These are phyloP conservation scores for Sebastes vulpes DNA, from an alignment of 2,797 vertebrate species.

Conservation along the genomic window DNA sequence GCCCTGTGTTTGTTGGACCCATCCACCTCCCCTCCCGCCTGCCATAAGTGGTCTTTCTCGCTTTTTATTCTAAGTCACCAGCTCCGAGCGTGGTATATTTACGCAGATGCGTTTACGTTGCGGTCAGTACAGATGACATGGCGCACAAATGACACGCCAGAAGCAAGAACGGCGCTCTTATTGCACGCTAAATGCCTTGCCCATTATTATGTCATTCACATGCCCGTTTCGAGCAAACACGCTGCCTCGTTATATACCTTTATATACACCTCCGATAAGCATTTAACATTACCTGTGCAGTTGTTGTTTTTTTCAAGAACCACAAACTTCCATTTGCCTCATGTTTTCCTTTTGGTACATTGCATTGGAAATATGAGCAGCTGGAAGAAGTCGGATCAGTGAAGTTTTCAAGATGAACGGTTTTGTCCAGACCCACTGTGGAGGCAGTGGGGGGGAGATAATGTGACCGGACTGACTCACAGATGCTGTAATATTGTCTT, in stretches of 20 bases:
- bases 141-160: no score
- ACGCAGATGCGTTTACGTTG: no score
- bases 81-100: no score
- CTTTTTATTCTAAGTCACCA: no score
- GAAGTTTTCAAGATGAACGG: not conserved
- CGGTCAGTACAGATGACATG: no score
- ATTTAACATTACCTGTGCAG: not conserved
- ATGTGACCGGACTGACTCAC: not conserved
- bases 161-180: no score
- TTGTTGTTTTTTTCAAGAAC: not conserved
- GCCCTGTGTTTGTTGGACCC: no score
- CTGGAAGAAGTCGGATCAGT: not conserved
- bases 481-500: not conserved
- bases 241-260: not conserved
- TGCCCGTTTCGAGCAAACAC: no score
- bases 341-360: not conserved
- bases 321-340: not conserved
- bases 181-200: no score
- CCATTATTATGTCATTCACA: no score
- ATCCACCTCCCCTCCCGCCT: no score
- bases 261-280: not conserved
- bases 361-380: not conserved
- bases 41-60: no score
- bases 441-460: not conserved
- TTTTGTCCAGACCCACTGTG: not conserved